Percentiles rank a stretch among this genome's conserved stretches.
Evolutionary conservation across 2,113 vertebrate species (phyloP).

Genomic region (Istiophorus platypterus): DNA sequence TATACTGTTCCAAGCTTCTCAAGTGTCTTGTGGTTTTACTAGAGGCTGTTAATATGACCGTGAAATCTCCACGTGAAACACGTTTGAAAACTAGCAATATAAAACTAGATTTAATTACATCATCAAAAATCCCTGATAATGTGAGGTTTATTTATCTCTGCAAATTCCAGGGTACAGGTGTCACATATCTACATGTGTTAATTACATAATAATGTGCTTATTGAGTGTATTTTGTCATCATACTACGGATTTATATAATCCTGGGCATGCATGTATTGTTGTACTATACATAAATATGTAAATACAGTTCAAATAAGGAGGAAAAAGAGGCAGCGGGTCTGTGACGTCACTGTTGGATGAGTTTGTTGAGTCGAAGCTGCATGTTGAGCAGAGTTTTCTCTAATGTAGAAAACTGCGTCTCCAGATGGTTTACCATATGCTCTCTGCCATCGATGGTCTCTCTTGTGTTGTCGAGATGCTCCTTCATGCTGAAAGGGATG

Average conservation of each 20-base stretch:
- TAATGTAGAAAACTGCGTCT: slow-evolving; percentile 75
- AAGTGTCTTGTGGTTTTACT: slow-evolving; percentile 20
- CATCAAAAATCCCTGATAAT: slow-evolving; percentile 5
- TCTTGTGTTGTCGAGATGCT: slow-evolving; percentile 70
- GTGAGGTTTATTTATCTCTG: slow-evolving; percentile 17
- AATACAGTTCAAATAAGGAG: slow-evolving; percentile 17
- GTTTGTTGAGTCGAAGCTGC: slow-evolving; percentile 76
- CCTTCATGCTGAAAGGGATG: slow-evolving; percentile 76
- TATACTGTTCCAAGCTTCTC: background rate
- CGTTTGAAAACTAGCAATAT: background rate
- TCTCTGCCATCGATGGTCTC: slow-evolving; percentile 70
- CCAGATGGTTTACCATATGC: slow-evolving; percentile 71
- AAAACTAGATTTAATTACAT: slow-evolving; percentile 1
- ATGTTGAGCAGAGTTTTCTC: slow-evolving; percentile 77
- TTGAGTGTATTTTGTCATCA: slow-evolving; percentile 13
- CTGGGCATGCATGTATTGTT: slow-evolving; percentile 35
- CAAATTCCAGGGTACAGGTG: slow-evolving; percentile 17
- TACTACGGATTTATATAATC: slow-evolving; percentile 14
- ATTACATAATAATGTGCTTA: slow-evolving; percentile 39
- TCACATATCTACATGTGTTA: background rate
- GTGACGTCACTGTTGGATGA: slow-evolving; percentile 67
- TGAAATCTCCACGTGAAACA: slow-evolving; percentile 21
- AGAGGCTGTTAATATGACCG: background rate
- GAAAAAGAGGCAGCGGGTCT: background rate
- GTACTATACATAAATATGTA: slow-evolving; percentile 29